These are phyloP conservation scores for Nymphicus hollandicus DNA, from an alignment of 2,113 vertebrate genomes.

Conservation along the genomic window DNA sequence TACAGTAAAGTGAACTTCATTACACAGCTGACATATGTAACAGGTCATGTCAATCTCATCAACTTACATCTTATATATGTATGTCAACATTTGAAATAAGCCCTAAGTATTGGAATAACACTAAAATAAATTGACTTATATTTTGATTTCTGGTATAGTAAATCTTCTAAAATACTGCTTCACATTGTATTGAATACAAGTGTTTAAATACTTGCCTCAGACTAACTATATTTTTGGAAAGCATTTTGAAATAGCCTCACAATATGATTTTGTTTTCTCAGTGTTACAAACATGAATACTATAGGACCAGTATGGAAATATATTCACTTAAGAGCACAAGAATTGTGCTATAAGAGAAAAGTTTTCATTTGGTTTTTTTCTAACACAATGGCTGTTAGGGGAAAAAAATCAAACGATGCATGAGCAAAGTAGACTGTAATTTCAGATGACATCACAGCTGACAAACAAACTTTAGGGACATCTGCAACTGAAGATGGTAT, in stretches of 20 bases:
- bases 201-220: background rate
- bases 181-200: background rate
- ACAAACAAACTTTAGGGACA: background rate
- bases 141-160: background rate
- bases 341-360: background rate
- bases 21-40: accelerated
- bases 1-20: background rate
- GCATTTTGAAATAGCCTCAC: background rate
- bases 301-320: background rate
- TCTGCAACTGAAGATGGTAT: background rate
- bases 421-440: background rate
- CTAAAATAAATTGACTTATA: background rate
- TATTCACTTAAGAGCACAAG: background rate
- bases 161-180: background rate
- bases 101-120: background rate
- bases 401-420: background rate
- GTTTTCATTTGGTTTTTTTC: background rate
- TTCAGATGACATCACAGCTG: background rate
- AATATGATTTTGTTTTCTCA: background rate
- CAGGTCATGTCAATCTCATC: background rate
- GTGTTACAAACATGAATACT: background rate
- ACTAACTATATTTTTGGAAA: background rate
- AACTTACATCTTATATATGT: background rate
- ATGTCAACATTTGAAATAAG: background rate
- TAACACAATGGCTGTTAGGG: background rate